Base-by-base conservation (phyloP, 2,888 invertebrate genomes). In the Nomada ruficornis region DNA sequence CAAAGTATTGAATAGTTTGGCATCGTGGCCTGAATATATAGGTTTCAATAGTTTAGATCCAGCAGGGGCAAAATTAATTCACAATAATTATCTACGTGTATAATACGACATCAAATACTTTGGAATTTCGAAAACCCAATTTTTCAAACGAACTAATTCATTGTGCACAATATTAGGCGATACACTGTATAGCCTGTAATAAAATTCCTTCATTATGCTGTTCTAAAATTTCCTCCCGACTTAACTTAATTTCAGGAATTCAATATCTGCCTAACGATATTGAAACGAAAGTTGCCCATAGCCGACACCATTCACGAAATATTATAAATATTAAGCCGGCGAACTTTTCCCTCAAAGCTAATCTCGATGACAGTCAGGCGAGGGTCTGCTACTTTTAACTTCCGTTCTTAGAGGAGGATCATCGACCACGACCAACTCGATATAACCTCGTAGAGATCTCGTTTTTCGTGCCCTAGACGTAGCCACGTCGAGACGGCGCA, bases 391-490 rank as follows among this genome's bases (percentile, higher is more conserved):
- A 59, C 67, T 68, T 70, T 81, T 73, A 74, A 78, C 81, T 81
- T 73, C 71, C 78, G 77, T 78, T 84, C 62, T 50, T 29, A 42
- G 54, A 44, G 36, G 44, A 47, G 77, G 20, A 76, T 65, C 57
- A 59, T 62, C 57, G 57, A 42, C 54, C 11, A 57, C 65, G 65
- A 64, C 54, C 72, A 55, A n/a, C 64, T 69, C 47, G 50, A 42
- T 23, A n/a, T 47, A 72, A 78, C 70, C 70, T 86, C 76, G 64
- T 62, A 60, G 79, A 80, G 77, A 44, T 74, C 67, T 71, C 44
- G 50, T 62, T 47, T n/a, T 47, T 13, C 55, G 64, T 59, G 67
- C 20, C 36, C 63, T 23, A 20, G 60, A 11, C 44, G 10, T 54
- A 23, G 65, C 13, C 42, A 63, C 26, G 36, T 55, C 57, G 15